Evolutionary conservation across 2,113 vertebrate species (phyloP), one percentile per base, ranked within the genome.

Genomic region (Rhinolophus ferrumequinum): DNA sequence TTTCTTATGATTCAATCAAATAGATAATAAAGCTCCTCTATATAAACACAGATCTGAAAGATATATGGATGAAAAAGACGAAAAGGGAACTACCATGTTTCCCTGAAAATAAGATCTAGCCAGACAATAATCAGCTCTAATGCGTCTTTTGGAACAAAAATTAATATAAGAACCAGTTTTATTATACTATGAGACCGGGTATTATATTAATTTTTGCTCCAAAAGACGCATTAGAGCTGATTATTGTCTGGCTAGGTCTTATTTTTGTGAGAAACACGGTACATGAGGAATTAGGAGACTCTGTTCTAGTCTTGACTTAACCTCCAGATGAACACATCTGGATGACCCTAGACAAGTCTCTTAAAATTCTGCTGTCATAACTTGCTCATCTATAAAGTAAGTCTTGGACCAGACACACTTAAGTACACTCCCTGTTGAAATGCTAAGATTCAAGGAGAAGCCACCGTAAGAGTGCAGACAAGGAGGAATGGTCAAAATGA

Each of bases 401-500:
- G 16, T 30, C 38, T 5, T 30, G 22, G 33, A 75, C 15, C 28
- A 33, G 38, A 52, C n/a, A 79, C 30, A 64, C 9, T 18, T n/a
- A 15, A 54, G 13, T 50, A 5, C 16, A 44, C 33, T 54, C 60
- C 41, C 44, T 44, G 56, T 0, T 56, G 41, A 38, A 80, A 52
- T 14, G 50, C 47, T 33, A 12, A 44, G 64, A 15, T 4, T 47
- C 21, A 24, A 77, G 7, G 41, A 33, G n/a, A 70, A 56, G 24
- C 44, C 30, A 22, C 19, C 1, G 1, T 4, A 33, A 70, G 24
- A 76, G 44, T 16, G 47, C 0, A 30, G 47, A 9, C 14, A 16
- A 73, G 41, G 30, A 62, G 14, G 24, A 1, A 0, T 0, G 15
- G 69, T 33, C 35, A 18, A 58, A 15, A 66, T 0, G 35, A 26